phyloP scores from a whole-genome alignment of 2,113 vertebrate genomes.

The Nymphicus hollandicus region DNA sequence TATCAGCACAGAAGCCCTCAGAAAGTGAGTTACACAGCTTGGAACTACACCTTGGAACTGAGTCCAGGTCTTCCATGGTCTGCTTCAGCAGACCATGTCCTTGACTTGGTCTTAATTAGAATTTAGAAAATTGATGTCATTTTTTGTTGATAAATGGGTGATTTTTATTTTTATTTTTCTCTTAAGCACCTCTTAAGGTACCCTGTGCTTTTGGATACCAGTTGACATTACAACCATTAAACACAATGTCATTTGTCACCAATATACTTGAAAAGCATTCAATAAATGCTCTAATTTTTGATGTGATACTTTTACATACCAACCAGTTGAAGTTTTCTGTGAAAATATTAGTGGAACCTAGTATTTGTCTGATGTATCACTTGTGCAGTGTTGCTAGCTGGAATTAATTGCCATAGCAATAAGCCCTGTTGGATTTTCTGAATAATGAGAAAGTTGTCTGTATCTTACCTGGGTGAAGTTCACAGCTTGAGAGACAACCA shows the following conservation, averaged over 20 bases:
- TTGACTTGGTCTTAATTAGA: neutral
- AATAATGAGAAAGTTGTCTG: neutral
- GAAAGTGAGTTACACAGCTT: neutral
- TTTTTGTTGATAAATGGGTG: neutral
- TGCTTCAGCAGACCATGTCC: neutral
- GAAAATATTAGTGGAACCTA: neutral
- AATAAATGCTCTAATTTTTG: neutral
- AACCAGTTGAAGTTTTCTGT: neutral
- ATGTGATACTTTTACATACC: neutral
- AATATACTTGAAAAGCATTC: neutral
- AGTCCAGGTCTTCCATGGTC: neutral
- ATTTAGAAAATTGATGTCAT: neutral
- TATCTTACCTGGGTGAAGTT: neutral
- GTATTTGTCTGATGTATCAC: neutral
- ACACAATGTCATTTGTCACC: neutral
- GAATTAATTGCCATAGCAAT: neutral
- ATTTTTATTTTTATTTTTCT: neutral
- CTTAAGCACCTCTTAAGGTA: neutral
- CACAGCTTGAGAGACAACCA: neutral
- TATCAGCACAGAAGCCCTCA: neutral
- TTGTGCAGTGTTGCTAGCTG: neutral
- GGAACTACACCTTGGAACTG: neutral
- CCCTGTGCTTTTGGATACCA: neutral
- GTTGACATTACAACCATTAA: neutral
- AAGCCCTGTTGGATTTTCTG: neutral